Percentiles rank a stretch among this genome's conserved stretches.
Evolutionary conservation across 2,888 invertebrate species (phyloP).

Genomic region (Xanthostigma xanthostigma): DNA sequence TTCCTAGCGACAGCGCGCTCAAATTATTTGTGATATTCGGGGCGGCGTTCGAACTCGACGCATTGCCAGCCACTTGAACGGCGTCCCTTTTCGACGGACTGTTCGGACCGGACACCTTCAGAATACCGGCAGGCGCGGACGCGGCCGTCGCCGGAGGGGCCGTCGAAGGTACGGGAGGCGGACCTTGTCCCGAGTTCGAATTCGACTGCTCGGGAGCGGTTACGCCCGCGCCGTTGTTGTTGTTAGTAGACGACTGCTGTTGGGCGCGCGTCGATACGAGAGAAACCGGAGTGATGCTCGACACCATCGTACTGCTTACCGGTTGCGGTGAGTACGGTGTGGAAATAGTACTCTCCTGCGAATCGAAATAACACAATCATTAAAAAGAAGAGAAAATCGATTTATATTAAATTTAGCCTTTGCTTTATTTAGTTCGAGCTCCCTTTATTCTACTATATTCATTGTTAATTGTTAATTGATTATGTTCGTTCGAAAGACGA

Average conservation of each 20-base stretch:
- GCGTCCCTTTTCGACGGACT: slow-evolving; percentile 4
- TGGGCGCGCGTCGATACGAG: slow-evolving; percentile 18
- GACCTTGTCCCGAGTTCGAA: background rate
- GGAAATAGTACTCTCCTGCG: slow-evolving; percentile 25
- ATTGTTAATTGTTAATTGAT: no score
- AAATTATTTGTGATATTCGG: slow-evolving; percentile 1
- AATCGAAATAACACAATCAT: slow-evolving; percentile 1
- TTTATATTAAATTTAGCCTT: no score
- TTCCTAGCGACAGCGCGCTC: no score
- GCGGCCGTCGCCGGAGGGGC: background rate
- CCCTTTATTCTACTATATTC: no score
- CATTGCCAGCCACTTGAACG: background rate
- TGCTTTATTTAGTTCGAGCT: no score
- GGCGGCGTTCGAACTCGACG: background rate
- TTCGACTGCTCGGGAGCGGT: background rate
- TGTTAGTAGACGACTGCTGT: slow-evolving; percentile 9
- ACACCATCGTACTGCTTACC: slow-evolving; percentile 23
- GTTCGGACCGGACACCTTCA: slow-evolving; percentile 5
- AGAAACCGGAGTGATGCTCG: slow-evolving; percentile 23
- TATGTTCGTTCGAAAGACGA: no score
- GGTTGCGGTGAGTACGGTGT: slow-evolving; percentile 24
- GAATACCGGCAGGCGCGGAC: slow-evolving; percentile 1
- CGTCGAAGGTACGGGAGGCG: background rate
- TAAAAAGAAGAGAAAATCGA: background rate
- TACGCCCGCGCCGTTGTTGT: no score